Percentiles rank a stretch among this genome's conserved stretches.
Evolutionary conservation across 2,113 vertebrate species (phyloP).

Genomic region (Eptesicus fuscus): DNA sequence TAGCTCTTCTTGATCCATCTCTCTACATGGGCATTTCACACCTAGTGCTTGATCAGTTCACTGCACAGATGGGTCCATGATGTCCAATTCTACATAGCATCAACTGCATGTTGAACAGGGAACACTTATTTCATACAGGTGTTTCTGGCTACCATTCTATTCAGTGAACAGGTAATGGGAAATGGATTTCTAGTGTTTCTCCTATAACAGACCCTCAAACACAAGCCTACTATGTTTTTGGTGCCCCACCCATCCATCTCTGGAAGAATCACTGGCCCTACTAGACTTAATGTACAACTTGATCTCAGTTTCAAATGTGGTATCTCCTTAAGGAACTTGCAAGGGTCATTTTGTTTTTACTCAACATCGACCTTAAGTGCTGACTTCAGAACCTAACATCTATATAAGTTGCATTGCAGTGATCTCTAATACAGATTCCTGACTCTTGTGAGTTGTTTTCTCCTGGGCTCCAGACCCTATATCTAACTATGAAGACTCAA

Average conservation of each 20-base stretch:
- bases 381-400: background rate
- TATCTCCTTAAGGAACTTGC: background rate
- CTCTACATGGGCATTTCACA: background rate
- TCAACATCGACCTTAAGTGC: background rate
- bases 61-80: background rate
- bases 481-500: background rate
- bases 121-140: background rate
- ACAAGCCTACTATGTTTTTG: background rate
- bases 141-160: background rate
- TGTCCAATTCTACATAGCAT: background rate
- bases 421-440: background rate
- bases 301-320: background rate
- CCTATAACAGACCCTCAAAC: background rate
- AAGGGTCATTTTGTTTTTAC: background rate
- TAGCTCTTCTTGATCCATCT: background rate
- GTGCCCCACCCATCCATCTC: background rate
- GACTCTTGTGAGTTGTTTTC: background rate
- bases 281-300: accelerated
- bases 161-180: background rate
- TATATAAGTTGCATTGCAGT: background rate
- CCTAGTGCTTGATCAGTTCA: background rate
- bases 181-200: background rate
- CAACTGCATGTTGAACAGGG: background rate
- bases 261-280: background rate
- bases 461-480: background rate